Evolutionary conservation across 2,797 vertebrate genomes (phyloP).

Genomic region (Rhinella marina): DNA sequence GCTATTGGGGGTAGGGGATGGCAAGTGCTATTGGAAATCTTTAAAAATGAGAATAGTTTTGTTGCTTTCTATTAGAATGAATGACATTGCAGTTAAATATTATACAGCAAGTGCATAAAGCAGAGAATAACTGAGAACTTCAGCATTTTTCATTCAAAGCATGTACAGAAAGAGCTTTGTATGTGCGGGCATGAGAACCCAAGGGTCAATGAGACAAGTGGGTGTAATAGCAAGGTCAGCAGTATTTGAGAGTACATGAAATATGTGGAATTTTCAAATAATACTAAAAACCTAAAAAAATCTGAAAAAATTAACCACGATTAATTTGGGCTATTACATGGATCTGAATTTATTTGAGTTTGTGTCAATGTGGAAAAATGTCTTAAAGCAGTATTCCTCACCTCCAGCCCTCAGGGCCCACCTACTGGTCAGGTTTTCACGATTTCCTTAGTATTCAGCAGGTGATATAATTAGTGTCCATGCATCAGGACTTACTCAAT

Average conservation of each 20-base stretch:
- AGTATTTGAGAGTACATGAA: not conserved
- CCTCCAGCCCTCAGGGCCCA: too few species aligned
- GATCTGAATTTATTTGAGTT: not conserved
- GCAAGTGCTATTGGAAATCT: not conserved
- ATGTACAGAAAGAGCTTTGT: constrained; percentile 40
- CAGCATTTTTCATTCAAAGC: constrained; percentile 1
- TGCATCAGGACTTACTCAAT: too few species aligned
- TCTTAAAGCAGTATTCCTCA: too few species aligned
- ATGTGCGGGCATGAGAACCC: constrained; percentile 42
- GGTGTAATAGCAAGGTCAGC: constrained; percentile 24
- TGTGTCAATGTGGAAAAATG: not conserved
- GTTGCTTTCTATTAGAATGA: not conserved
- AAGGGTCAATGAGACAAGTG: constrained; percentile 33
- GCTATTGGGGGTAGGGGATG: not conserved
- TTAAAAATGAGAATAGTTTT: not conserved
- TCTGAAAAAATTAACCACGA: not conserved
- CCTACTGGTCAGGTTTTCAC: too few species aligned
- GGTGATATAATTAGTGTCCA: too few species aligned
- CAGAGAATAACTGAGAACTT: not conserved
- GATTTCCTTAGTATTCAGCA: too few species aligned
- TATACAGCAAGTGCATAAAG: not conserved
- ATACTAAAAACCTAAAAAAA: not conserved
- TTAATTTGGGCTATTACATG: not conserved
- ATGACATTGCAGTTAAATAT: not conserved
- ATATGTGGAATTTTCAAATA: not conserved